Conservation (phyloP, 1,140 invertebrate species). For the Drosophila pallidifrons region DNA sequence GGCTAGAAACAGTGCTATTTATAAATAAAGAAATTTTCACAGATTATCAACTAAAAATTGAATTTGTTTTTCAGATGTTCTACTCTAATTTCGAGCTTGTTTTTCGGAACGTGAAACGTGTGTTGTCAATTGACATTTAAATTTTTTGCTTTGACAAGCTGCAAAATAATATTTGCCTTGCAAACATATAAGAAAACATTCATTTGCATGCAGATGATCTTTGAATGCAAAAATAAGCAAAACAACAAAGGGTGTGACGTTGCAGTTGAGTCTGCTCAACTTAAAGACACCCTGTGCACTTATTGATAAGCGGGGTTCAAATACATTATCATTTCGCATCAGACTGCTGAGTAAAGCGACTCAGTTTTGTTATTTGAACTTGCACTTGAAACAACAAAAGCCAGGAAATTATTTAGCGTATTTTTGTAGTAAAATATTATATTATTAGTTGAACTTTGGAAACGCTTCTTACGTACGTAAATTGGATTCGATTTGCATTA, state of each 20-base stretch:
- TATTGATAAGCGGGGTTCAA: neutral
- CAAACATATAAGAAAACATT: conserved; percentile 25
- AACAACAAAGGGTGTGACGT: conserved; percentile 9
- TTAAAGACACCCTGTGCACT: neutral
- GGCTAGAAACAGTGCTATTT: no score
- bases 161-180: conserved; percentile 28
- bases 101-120: conserved; percentile 3
- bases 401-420: neutral
- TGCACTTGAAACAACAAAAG: neutral
- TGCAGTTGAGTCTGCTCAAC: neutral
- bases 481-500: neutral
- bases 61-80: conserved; percentile 8
- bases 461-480: neutral
- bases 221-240: neutral
- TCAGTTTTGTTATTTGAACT: neutral
- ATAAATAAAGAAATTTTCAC: neutral
- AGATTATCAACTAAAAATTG: neutral
- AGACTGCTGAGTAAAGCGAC: neutral
- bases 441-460: conserved; percentile 1
- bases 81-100: conserved; percentile 9
- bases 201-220: conserved; percentile 38
- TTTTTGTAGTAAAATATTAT: neutral
- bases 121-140: conserved; percentile 24
- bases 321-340: neutral
- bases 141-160: conserved; percentile 32